These are phyloP conservation scores for Thaumetopoea pityocampa DNA, from an alignment of 1,140 invertebrate species.

Conservation along the genomic window DNA sequence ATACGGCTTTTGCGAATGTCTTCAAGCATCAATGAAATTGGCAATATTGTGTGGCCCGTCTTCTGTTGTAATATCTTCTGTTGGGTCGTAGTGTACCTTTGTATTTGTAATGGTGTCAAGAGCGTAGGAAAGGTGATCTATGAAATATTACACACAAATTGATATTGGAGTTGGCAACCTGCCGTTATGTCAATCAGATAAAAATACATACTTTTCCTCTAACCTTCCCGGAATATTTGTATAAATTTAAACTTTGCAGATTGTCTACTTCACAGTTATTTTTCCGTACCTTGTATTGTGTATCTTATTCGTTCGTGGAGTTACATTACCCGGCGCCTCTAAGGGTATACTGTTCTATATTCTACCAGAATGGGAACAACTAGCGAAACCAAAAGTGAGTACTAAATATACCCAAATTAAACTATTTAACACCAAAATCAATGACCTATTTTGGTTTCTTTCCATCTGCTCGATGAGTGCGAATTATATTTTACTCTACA, in stretches of 20 bases:
- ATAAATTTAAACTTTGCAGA: conserved; percentile 73
- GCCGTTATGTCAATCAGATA: conserved; percentile 26
- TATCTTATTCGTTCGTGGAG: conserved; percentile 82
- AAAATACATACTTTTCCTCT: conserved; percentile 14
- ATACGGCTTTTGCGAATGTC: conserved; percentile 83
- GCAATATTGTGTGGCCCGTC: conserved; percentile 84
- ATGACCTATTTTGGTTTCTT: no score
- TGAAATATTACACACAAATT: conserved; percentile 13
- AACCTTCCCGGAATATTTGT: conserved; percentile 18
- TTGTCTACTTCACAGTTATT: conserved; percentile 90
- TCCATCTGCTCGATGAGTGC: no score
- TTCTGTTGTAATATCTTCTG: conserved; percentile 81
- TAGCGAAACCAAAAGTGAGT: conserved; percentile 79
- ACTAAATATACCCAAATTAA: conserved; percentile 2
- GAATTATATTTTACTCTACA: conserved; percentile 46
- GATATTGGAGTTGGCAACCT: conserved; percentile 26
- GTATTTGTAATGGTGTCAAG: conserved; percentile 88
- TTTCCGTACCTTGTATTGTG: conserved; percentile 90
- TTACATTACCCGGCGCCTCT: conserved; percentile 86
- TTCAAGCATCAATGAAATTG: conserved; percentile 80
- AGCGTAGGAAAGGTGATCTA: conserved; percentile 80
- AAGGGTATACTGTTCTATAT: conserved; percentile 90
- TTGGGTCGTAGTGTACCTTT: conserved; percentile 88
- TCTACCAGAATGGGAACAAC: conserved; percentile 86
- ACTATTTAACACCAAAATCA: conserved; percentile 3